Conservation (phyloP, 1,140 invertebrate genomes). For the Sesamia nonagrioides region DNA sequence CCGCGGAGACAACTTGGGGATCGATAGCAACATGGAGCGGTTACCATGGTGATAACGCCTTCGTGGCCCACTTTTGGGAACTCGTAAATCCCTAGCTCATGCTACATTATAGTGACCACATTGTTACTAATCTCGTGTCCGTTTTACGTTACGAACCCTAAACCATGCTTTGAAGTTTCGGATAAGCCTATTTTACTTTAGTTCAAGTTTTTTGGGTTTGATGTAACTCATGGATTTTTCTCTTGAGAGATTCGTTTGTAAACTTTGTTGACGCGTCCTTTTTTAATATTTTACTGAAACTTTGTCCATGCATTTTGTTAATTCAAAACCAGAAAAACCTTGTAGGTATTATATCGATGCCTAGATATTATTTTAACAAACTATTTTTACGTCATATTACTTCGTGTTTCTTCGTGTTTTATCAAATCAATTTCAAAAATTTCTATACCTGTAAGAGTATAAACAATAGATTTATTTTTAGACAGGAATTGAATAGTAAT, state of each 20-base stretch:
- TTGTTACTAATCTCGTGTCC: neutral
- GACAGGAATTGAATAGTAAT: too few relatives aligned
- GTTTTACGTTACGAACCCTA: neutral
- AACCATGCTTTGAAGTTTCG: neutral
- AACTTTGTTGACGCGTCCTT: neutral
- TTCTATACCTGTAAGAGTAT: too few relatives aligned
- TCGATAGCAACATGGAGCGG: slow-evolving; percentile 48
- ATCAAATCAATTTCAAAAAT: too few relatives aligned
- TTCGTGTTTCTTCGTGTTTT: too few relatives aligned
- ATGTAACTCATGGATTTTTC: neutral
- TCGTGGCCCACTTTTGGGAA: slow-evolving; percentile 41
- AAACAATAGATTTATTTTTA: too few relatives aligned
- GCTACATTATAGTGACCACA: neutral
- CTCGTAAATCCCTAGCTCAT: neutral
- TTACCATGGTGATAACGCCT: slow-evolving; percentile 52
- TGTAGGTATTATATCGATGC: too few relatives aligned
- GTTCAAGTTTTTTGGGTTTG: neutral
- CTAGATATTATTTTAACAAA: too few relatives aligned
- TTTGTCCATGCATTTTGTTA: neutral
- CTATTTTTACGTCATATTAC: too few relatives aligned
- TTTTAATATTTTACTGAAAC: neutral
- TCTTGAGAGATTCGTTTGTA: neutral
- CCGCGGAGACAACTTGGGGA: slow-evolving; percentile 32
- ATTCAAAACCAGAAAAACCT: too few relatives aligned
- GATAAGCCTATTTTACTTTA: neutral